Base-by-base conservation (phyloP, 2,888 invertebrate species). In the Metopia argyrocephala region DNA sequence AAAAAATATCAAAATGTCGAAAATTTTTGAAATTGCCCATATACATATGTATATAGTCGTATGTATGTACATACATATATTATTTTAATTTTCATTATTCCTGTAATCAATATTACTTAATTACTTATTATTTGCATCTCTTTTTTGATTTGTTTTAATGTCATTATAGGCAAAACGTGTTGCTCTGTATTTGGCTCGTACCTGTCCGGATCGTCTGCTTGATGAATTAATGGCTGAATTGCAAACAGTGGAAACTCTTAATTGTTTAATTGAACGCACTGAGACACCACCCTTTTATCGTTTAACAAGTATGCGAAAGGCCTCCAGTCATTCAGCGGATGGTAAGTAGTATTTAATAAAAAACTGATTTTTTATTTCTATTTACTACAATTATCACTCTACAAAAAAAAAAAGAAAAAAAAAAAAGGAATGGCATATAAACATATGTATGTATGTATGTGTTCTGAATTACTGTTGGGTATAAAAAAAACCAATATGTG, bases 241-340 rank as follows among this genome's bases (percentile, higher is more conserved):
- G 83, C 98, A 98, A 91, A 98, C 98, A 0, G 98, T 98, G 23
- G 98, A 98, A 91, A 97, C 98, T 0, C 92, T 98, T 70, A 98
- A 97, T 91, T 98, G 98, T 90, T 93, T 97, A 84, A 97, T 99
- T 85, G 98, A 99, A 90, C 93, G 99, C 80, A 98, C 98, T 0
- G 98, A 99, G 92, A 98, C 98, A 0, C 98, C 99, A 27, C 99
- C 99, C 4, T 99, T 98, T 92, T 99, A 98, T 91, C 93, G 99
- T 48, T 93, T 98, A 86, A 98, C 97, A 2, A 95, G 96, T 85
- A 95, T 97, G 95, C 91, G 97, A 62, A 97, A 97, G 90, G 95
- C 96, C 25, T 96, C 96, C 15, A 96, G 96, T 68, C 95, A 95
- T 89, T 95, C 95, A 28, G 88, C 88, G 7, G 94, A 94, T 90